A percentile compares a stretch with the other conserved stretches of the same genome.
Conservation (phyloP, 1,140 invertebrate species). For the Patella vulgata region DNA sequence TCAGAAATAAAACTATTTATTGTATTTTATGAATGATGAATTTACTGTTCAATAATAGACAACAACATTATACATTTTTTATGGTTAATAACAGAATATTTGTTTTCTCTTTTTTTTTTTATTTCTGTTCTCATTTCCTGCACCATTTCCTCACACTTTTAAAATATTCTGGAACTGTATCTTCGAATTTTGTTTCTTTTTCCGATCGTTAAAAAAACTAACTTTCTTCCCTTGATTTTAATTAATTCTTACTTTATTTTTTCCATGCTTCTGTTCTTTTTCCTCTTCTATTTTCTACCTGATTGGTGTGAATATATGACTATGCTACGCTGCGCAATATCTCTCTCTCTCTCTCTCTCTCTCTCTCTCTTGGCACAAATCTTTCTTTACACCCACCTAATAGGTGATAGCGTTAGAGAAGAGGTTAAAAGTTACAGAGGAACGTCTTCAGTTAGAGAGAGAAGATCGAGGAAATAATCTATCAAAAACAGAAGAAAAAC, state of each 20-base stretch:
- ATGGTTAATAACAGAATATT: too few relatives aligned
- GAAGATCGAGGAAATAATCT: constrained; percentile 59
- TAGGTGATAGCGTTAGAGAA: constrained; percentile 55
- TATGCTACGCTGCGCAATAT: neutral
- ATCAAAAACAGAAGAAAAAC: constrained; percentile 62
- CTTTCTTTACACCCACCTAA: constrained; percentile 2
- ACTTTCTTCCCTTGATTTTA: neutral
- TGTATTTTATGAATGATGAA: too few relatives aligned
- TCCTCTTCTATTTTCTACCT: constrained; percentile 5
- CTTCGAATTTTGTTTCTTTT: too few relatives aligned
- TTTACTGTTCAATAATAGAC: too few relatives aligned
- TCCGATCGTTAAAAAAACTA: too few relatives aligned
- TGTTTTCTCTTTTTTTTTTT: too few relatives aligned
- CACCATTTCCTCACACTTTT: too few relatives aligned
- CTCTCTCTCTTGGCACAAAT: neutral
- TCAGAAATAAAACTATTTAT: too few relatives aligned
- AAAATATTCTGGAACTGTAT: too few relatives aligned
- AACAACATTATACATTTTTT: too few relatives aligned
- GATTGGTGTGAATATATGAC: neutral
- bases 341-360: constrained; percentile 8
- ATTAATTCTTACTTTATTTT: neutral
- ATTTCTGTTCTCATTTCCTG: too few relatives aligned
- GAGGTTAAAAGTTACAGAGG: constrained; percentile 59
- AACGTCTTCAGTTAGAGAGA: constrained; percentile 58
- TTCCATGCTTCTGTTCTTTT: constrained; percentile 5